Conservation (phyloP, 2,113 vertebrate genomes). For the Dipodomys stephensi region DNA sequence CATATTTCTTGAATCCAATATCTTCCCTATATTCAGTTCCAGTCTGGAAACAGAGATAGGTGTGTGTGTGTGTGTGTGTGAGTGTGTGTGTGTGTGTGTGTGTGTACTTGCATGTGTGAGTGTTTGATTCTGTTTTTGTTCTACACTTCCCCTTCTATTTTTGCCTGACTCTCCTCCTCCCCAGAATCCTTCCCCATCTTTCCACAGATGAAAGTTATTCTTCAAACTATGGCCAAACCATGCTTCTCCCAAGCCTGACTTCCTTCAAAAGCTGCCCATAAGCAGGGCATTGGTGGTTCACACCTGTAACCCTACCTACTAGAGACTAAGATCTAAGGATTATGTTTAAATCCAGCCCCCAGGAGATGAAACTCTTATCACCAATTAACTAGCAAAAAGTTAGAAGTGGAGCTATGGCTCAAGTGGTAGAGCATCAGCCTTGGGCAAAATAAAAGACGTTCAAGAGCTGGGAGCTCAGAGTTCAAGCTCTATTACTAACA, state of each 20-base stretch:
- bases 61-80: neutral
- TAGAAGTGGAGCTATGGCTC: no score
- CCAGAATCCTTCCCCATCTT: neutral
- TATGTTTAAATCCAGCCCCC: no score
- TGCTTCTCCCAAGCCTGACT: neutral
- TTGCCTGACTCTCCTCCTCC: neutral
- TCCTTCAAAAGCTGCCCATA: neutral
- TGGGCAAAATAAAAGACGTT: no score
- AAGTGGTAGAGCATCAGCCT: no score
- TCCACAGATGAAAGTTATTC: neutral
- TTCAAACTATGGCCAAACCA: neutral
- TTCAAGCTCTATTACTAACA: no score
- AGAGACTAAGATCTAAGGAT: no score
- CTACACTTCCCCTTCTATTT: neutral
- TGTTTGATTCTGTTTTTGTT: neutral
- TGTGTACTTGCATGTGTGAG: neutral
- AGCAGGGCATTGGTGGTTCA: no score
- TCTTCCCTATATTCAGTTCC: constrained; percentile 18
- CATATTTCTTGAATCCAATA: neutral
- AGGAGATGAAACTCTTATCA: no score
- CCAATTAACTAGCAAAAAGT: no score
- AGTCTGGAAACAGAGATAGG: neutral
- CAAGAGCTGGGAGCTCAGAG: no score
- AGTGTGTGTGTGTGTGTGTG: neutral
- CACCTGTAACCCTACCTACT: no score